Evolutionary conservation across 2,888 invertebrate genomes (phyloP), one percentile per base, ranked within the genome.

Genomic region (Lasius fuliginosus): DNA sequence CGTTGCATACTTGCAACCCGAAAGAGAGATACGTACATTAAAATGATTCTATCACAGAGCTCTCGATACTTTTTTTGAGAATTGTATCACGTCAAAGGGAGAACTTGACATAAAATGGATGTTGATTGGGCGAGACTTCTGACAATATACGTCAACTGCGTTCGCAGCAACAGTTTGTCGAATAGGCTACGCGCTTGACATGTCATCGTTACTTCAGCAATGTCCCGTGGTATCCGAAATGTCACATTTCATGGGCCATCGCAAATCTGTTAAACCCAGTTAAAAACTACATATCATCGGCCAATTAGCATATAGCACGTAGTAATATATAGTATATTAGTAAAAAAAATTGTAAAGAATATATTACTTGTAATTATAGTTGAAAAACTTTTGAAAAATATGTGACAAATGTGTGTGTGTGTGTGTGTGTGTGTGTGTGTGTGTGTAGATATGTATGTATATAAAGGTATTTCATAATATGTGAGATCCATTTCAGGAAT

Each of bases 161-260:
- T 64, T 56, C 36, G 36, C 64, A 69, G 83, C 71, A 83, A 83
- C 85, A 76, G 65, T 85, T 76, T 46, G 76, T 46, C 84, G 76
- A 30, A 84, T 71, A 60, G 58, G 4, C 71, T 30, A 23, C 33
- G 33, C 8, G 33, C 18, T 71, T 46, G 60, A 71, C 33, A 53
- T 76, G 27, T 60, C 71, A 79, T 33, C 79, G 79, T 40, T 15
- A 46, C 68, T 77, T 23, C 9, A 69, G 33, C 46, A 46, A 60
- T 71, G 33, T 60, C 8, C 42, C 60, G 5, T n/a, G 40, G 4
- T 58, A 58, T 3, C 3, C 33, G 40, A 79, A 68, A 69, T 58
- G 71, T 69, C 58, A 79, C n/a, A n/a, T 69, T 33, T 42, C 11
- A 64, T 68, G 9, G n/a, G 1, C n/a, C 8, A 46, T 58, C 18